Evolutionary conservation across 2,888 invertebrate species (phyloP), one percentile per base, ranked within the genome.

Genomic region (Drosophila niveifrons): DNA sequence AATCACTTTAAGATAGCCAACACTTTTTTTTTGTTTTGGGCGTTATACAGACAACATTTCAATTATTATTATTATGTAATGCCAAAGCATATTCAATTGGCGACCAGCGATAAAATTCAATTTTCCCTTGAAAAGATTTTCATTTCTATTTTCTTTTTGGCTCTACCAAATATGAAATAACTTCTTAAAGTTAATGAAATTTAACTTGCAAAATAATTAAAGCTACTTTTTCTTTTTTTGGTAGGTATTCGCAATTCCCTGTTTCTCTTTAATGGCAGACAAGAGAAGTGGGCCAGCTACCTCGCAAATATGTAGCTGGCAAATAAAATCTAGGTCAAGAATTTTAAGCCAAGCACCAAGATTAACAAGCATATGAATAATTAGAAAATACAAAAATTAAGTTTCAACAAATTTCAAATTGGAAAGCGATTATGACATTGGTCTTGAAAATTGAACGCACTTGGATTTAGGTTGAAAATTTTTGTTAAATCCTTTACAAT

Each of bases 251-350:
- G 43, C 41, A 51, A 44, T 53, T 50, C 31, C 47, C 47, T 29
- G 48, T 47, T 43, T 68, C 64, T 64, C 72, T 71, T 64, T 64
- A 57, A 43, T 47, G 41, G 23, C 17, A 47, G 47, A 28, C 36
- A 66, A 71, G 71, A 66, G 61, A 65, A 47, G 53, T 56, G 67
- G 68, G 53, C 46, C 62, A 57, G 71, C 53, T 62, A 65, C 65
- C 80, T 67, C 79, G 41, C 51, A 51, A 58, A 64, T 63, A 67
- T 85, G 67, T 70, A 79, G 76, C 65, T 70, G 65, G 71, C 55
- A 71, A 75, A 88, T 80, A 57, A 71, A 75, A 88, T 82, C 83
- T 84, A 86, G 88, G 84, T 86, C 88, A 84, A 88, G 86, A 83
- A 86, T 88, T 74, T 78, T 76, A 66, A 65, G 68, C 68, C 65